Percentiles rank a stretch among this genome's conserved stretches.
These are phyloP conservation scores for Plecturocebus donacophilus DNA, from an alignment of 2,113 vertebrate genomes.

Conservation along the genomic window DNA sequence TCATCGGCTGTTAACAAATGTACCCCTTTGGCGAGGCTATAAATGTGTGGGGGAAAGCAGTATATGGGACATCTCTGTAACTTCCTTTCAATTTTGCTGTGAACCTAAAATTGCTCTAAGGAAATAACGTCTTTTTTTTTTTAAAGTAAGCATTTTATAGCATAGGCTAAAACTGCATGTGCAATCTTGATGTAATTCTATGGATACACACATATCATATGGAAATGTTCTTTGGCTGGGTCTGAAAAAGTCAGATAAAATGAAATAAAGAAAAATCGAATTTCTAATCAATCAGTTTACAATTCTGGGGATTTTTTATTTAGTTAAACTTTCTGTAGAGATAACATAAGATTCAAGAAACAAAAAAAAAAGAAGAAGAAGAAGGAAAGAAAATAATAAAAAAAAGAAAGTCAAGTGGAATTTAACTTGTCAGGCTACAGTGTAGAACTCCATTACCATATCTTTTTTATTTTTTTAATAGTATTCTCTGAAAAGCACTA, in stretches of 20 bases:
- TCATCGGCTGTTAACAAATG: neutral
- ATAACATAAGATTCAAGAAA: slow-evolving; percentile 72
- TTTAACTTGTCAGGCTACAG: slow-evolving; percentile 83
- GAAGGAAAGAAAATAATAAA: neutral
- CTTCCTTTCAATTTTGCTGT: neutral
- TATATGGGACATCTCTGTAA: fast-evolving
- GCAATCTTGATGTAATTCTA: neutral
- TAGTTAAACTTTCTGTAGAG: slow-evolving; percentile 78
- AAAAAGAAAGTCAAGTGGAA: slow-evolving; percentile 79
- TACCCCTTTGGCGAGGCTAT: neutral
- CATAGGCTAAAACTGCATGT: neutral
- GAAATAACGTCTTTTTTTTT: neutral
- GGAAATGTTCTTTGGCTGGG: neutral
- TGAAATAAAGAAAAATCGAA: slow-evolving; percentile 74
- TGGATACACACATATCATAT: neutral
- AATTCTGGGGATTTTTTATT: slow-evolving; percentile 68
- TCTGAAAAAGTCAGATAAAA: slow-evolving; percentile 34
- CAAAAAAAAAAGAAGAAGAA: neutral
- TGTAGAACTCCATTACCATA: slow-evolving; percentile 85
- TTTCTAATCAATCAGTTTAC: slow-evolving; percentile 75
- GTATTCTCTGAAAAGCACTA: slow-evolving; percentile 89
- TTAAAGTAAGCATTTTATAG: neutral
- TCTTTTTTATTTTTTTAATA: slow-evolving; percentile 83
- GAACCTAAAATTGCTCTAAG: neutral
- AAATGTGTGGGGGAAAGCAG: neutral